Evolutionary conservation across 2,797 vertebrate species (phyloP), one percentile per base, ranked within the genome.

Genomic region (Platyrinchus mystaceus): DNA sequence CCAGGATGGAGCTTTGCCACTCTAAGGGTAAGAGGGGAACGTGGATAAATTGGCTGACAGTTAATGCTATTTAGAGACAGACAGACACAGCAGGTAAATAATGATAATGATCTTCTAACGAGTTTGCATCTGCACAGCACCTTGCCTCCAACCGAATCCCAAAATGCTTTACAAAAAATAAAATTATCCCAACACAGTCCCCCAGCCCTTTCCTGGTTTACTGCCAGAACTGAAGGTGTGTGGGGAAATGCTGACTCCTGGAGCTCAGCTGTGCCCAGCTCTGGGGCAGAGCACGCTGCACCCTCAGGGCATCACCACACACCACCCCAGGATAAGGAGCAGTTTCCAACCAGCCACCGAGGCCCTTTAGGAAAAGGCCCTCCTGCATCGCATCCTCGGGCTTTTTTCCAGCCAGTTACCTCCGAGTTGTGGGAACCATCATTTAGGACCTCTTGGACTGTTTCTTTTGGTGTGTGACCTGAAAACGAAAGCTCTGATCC

Each of bases 31-130:
- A 81, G 74, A 90, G 80, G 50, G 69, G 73, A 80, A 8, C 20
- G 4, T 1, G 66, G 93, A 96, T 90, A 87, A 96, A 94, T 85
- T n/a, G 83, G 78, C 87, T 74, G 93, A 44, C 62, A 55, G 75
- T 28, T 79, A 94, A 90, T 12, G 74, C 62, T 23, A 26, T 82
- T 97, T 84, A 60, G 92, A 96, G 89, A 88, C 69, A 63, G 76
- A 87, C 80, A 77, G 80, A 80, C 95, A 34, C 97, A 97, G 95
- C 92, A 95, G 96, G 94, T 96, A 86, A 95, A 93, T 95, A 94
- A 97, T 79, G 89, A 95, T 96, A 96, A 97, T 74, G 88, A 71
- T 71, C 85, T 93, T 91, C 80, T 95, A 96, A 97, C 8, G 86
- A 97, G 96, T 94, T 89, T 21, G 17, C 90, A 87, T 93, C 92